Percentiles rank a stretch among this genome's conserved stretches.
These are phyloP conservation scores for Apodemus speciosus DNA, from an alignment of 2,113 vertebrate genomes.

Conservation along the genomic window DNA sequence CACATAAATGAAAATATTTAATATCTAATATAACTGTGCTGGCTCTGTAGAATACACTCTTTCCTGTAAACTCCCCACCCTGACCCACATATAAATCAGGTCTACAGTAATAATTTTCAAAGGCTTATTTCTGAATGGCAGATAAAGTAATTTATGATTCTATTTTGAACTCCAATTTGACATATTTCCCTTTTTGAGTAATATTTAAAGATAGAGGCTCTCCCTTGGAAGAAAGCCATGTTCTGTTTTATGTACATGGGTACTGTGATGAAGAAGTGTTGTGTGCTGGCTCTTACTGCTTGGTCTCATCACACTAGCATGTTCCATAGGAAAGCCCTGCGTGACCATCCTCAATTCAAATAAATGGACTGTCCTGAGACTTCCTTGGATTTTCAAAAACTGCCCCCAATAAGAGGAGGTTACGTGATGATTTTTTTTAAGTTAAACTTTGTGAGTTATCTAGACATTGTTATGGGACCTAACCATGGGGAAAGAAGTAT, in stretches of 20 bases:
- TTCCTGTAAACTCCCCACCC: background rate
- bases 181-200: background rate
- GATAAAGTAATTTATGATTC: background rate
- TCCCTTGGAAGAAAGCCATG: background rate
- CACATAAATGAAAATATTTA: slow-evolving; percentile 30
- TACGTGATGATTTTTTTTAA: background rate
- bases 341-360: background rate
- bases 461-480: background rate
- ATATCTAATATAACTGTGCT: background rate
- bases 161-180: slow-evolving; percentile 27
- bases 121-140: slow-evolving; percentile 42
- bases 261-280: fast-evolving
- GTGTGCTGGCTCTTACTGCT: background rate
- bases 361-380: background rate
- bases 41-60: background rate
- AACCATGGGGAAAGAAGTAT: background rate
- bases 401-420: background rate
- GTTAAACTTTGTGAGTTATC: background rate
- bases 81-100: slow-evolving; percentile 6
- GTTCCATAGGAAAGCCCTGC: background rate
- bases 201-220: background rate
- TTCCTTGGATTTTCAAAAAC: background rate
- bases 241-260: background rate
- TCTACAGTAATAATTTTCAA: background rate
- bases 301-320: background rate